Base-by-base conservation (phyloP, 2,888 invertebrate genomes). In the Heliconius ethilla region DNA sequence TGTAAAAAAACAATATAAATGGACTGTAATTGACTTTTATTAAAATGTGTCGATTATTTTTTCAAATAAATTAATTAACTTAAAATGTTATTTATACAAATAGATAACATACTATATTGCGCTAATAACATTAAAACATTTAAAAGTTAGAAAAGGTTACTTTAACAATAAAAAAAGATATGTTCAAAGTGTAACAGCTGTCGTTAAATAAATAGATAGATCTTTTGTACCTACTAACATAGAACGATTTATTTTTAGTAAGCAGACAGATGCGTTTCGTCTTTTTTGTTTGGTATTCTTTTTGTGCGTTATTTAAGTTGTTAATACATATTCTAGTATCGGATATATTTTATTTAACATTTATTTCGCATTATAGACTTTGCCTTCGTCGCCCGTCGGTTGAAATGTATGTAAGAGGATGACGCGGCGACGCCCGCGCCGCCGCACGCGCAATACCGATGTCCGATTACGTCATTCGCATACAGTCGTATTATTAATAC, bases 391-490 rank as follows among this genome's bases (percentile, higher is more conserved):
- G 70, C 63, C 63, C 51, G 75, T 62, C 62, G n/a, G 59, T 75
- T 67, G 33, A 55, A 76, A 66, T 40, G 13, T 66, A 72, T 66
- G 78, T 75, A 63, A 63, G 65, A 15, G 33, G 73, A 63, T 80
- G 81, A 78, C 81, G 77, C 77, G 40, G 10, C 67, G 33, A 18
- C 76, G 67, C 15, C 15, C 13, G 45, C 45, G 13, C 3, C 62
- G 75, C 40, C 79, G 75, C 78, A 78, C 63, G 72, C 79, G 81
- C 80, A 81, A 78, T 45, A 55, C 59, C 15, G 59, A 51, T 62
- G 72, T 27, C 18, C 29, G 80, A 70, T 80, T 81, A 76, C 81
- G 80, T 81, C 81, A 80, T 59, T 29, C 65, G 69, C 33, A 76
- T 65, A 76, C 70, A 72, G 70, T 77, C 70, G 63, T 70, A 74